Percentiles rank a stretch among this genome's conserved stretches.
Evolutionary conservation across 2,888 invertebrate species (phyloP).

Genomic region (Dexiosoma caninum): DNA sequence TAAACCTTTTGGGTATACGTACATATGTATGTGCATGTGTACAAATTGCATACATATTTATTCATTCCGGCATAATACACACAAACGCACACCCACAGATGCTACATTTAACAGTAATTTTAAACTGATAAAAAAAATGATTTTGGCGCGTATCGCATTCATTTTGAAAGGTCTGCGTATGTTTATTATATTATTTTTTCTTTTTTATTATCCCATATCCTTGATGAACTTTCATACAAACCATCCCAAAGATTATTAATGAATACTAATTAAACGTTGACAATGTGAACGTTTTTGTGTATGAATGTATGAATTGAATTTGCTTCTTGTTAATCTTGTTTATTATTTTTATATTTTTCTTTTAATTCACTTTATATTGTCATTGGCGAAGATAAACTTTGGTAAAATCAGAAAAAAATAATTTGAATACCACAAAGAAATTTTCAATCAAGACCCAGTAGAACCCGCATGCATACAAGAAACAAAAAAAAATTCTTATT

Average conservation of each 20-base stretch:
- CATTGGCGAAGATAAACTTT: conserved; percentile 48
- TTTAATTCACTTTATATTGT: conserved; percentile 32
- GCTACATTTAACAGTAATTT: conserved; percentile 9
- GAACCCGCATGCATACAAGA: conserved; percentile 12
- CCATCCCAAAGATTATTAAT: conserved; percentile 49
- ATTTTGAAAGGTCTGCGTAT: neutral
- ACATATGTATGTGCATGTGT: neutral
- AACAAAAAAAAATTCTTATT: conserved; percentile 36
- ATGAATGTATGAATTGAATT: conserved; percentile 7
- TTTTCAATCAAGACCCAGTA: conserved; percentile 9
- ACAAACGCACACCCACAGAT: neutral
- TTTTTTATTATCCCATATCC: neutral
- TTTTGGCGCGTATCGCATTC: neutral
- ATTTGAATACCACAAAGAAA: neutral
- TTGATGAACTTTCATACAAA: neutral
- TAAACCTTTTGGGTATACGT: conserved; percentile 48
- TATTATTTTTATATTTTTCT: conserved; percentile 30
- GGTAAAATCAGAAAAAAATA: too few relatives aligned
- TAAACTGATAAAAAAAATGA: conserved; percentile 16
- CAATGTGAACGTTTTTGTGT: conserved; percentile 35
- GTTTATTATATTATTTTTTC: neutral
- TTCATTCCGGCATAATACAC: too few relatives aligned
- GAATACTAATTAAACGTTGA: conserved; percentile 62
- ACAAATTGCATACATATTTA: too few relatives aligned
- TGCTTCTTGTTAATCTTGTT: conserved; percentile 40